Conservation (phyloP, 2,888 invertebrate species). For the Orthonevra nobilis region DNA sequence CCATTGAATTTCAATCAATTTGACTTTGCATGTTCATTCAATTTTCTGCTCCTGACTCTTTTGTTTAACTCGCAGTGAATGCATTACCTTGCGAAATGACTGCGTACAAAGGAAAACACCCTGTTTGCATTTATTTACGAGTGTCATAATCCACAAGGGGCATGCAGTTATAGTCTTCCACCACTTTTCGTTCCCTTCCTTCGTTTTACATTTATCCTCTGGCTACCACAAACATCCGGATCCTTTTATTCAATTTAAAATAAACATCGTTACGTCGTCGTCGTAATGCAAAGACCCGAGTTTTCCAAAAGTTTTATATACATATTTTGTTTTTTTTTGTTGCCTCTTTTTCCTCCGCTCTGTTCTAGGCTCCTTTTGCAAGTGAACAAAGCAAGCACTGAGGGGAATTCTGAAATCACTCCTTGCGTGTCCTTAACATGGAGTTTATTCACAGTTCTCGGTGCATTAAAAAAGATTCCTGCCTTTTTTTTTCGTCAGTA, state of each 20-base stretch:
- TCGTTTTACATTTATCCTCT: slow-evolving; percentile 58
- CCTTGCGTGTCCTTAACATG: slow-evolving; percentile 57
- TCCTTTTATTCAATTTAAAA: slow-evolving; percentile 70
- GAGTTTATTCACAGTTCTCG: slow-evolving; percentile 63
- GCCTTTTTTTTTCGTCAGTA: slow-evolving; percentile 46
- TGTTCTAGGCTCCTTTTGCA: slow-evolving; percentile 6
- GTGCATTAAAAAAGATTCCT: slow-evolving; percentile 60
- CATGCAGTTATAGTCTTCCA: slow-evolving; percentile 11
- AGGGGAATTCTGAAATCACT: slow-evolving; percentile 33
- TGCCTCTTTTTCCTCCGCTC: slow-evolving; percentile 29
- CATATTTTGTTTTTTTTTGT: too few relatives aligned
- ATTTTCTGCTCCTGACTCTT: slow-evolving; percentile 11
- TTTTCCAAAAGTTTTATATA: slow-evolving; percentile 56
- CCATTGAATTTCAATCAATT: too few relatives aligned
- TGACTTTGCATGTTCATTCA: too few relatives aligned
- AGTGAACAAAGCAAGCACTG: slow-evolving; percentile 13
- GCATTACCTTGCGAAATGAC: slow-evolving; percentile 40
- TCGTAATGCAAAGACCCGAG: slow-evolving; percentile 45
- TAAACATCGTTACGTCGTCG: slow-evolving; percentile 64
- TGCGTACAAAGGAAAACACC: slow-evolving; percentile 47
- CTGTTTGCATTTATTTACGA: slow-evolving; percentile 68
- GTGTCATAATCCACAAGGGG: slow-evolving; percentile 61
- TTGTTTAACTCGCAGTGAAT: slow-evolving; percentile 46
- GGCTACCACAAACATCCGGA: slow-evolving; percentile 66
- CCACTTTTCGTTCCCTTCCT: slow-evolving; percentile 52